Evolutionary conservation across 1,140 invertebrate species (phyloP), one percentile per base, ranked within the genome.

Genomic region (Tyrophagus putrescentiae): DNA sequence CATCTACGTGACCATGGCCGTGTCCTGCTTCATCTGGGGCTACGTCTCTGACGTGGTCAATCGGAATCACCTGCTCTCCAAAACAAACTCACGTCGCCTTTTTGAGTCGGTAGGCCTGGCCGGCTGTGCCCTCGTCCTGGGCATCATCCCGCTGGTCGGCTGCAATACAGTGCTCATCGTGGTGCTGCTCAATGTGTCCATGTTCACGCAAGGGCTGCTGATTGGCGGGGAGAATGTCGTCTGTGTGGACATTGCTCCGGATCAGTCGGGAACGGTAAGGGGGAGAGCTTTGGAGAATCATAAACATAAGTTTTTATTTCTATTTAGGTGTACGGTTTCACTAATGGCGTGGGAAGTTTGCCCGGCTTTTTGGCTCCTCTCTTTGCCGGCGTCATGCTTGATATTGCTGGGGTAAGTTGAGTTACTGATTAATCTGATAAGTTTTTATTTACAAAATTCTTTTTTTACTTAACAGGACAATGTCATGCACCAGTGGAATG

Each of bases 221-320:
- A 63, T 60, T 1, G 66, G 66, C 11, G 66, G 66, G 23, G 65
- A 67, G 4, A 67, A 65, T 29, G 60, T 66, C 0, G 85, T 85
- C 67, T 84, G 81, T 69, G 81, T 82, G 1, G 84, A 84, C 70
- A 73, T 87, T 62, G 78, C 83, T 1, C 84, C 84, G 0, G 85
- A 85, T 67, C 84, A 81, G 69, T 81, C 82, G 1, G 84, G 84
- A 4, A 79, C 80, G 0, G 70, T n/a, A n/a, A n/a, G n/a, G n/a
- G n/a, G n/a, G n/a, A n/a, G n/a, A n/a, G n/a, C n/a, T n/a, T n/a
- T n/a, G n/a, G n/a, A n/a, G n/a, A n/a, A n/a, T n/a, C n/a, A n/a
- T n/a, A n/a, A n/a, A n/a, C n/a, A n/a, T n/a, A n/a, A n/a, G n/a
- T n/a, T n/a, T n/a, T n/a, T n/a, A n/a, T n/a, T n/a, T n/a, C n/a